These are phyloP conservation scores for Propsilocerus akamusi DNA, from an alignment of 1,140 invertebrate genomes.

Conservation along the genomic window DNA sequence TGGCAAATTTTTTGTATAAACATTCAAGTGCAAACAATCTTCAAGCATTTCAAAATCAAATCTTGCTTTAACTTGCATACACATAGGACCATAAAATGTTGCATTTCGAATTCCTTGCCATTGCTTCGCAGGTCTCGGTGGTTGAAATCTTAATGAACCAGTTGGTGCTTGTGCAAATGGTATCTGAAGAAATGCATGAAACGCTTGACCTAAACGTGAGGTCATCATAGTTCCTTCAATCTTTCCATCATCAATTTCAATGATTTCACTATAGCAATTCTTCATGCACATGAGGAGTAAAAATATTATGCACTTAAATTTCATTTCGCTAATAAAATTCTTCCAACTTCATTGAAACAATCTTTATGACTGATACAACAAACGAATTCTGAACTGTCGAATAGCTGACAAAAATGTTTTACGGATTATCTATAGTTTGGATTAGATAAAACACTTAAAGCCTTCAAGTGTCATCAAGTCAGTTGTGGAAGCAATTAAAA, in stretches of 20 bases:
- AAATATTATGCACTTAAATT: no score
- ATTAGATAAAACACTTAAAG: no score
- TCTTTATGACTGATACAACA: no score
- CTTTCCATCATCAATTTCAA: conserved; percentile 11
- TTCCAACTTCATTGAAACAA: no score
- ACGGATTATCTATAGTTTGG: no score
- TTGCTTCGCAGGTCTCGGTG: conserved; percentile 29
- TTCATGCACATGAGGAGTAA: no score
- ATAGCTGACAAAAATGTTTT: no score
- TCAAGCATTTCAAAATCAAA: conserved; percentile 28
- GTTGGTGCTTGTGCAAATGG: conserved; percentile 41
- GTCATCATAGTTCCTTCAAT: conserved; percentile 18
- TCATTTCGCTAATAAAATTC: no score
- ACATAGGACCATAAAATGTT: conserved; percentile 33
- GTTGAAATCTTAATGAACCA: conserved; percentile 36
- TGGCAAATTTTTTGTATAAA: conserved; percentile 34
- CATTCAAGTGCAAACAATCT: conserved; percentile 48
- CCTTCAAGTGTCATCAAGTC: no score
- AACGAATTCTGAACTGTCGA: no score
- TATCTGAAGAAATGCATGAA: conserved; percentile 44
- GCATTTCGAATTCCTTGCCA: conserved; percentile 34
- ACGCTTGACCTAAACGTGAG: conserved; percentile 25
- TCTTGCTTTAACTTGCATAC: conserved; percentile 28
- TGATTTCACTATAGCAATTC: no score
- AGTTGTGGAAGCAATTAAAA: no score